A percentile compares a stretch with the other conserved stretches of the same genome.
Evolutionary conservation across 2,888 invertebrate genomes (phyloP).

Genomic region (Melikaiella ostensackeni): DNA sequence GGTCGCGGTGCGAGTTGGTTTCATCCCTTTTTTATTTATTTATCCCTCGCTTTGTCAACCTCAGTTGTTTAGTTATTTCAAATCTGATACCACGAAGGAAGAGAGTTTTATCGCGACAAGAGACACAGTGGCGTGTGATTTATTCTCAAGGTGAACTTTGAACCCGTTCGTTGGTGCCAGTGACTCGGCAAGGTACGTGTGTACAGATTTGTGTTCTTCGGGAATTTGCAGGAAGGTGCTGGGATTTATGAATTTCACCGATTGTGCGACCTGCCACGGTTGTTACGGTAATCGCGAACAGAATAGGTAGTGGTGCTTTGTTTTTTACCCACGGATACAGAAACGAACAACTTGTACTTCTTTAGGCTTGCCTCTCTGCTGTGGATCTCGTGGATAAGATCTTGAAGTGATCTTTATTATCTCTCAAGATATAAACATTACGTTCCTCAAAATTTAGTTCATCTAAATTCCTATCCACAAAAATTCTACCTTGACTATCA

Average conservation of each 20-base stretch:
- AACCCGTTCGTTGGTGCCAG: constrained; percentile 57
- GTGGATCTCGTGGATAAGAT: constrained; percentile 42
- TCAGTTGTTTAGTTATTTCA: constrained; percentile 9
- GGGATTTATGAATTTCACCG: constrained; percentile 33
- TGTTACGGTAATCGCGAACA: constrained; percentile 1
- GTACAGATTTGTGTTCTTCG: constrained; percentile 45
- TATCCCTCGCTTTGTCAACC: not conserved
- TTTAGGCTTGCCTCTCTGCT: not conserved
- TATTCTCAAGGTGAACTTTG: constrained; percentile 55
- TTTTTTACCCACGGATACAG: not conserved
- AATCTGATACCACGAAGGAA: constrained; percentile 14
- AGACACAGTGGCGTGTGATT: constrained; percentile 45
- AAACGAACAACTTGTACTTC: not conserved
- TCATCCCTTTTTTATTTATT: constrained; percentile 29
- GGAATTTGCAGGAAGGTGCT: constrained; percentile 41
- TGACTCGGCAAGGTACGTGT: constrained; percentile 64
- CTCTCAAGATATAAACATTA: not conserved
- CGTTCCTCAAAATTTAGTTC: not conserved
- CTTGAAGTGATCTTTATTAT: not conserved
- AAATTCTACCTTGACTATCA: no score
- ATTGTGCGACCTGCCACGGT: not conserved
- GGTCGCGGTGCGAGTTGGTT: constrained; percentile 47
- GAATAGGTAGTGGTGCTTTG: constrained; percentile 6
- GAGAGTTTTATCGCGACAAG: constrained; percentile 44
- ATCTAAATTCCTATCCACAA: not conserved